Conservation (phyloP, 2,888 invertebrate genomes). For the Cerastis leucographa region DNA sequence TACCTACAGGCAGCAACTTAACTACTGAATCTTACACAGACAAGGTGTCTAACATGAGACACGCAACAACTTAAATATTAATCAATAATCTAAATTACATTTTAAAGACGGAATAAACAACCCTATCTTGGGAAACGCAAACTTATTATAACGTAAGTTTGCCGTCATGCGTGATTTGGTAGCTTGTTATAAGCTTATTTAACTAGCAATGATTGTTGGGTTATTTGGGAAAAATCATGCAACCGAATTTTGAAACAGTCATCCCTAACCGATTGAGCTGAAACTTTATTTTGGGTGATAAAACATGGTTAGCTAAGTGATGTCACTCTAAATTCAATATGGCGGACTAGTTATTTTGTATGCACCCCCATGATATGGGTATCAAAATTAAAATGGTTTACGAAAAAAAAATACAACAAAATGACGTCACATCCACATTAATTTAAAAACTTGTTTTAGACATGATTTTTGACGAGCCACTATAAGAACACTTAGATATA, state of each 20-base stretch:
- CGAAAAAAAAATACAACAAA: not conserved
- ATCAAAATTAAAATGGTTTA: not conserved
- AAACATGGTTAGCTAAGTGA: not conserved
- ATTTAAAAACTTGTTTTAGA: too few species aligned
- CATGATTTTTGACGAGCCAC: too few species aligned
- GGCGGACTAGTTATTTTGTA: not conserved
- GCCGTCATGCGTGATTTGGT: not conserved
- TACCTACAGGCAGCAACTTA: not conserved
- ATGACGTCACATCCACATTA: not conserved
- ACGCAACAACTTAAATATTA: slow-evolving; percentile 12
- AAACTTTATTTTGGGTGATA: not conserved
- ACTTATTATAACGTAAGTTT: not conserved
- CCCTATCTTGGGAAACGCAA: not conserved
- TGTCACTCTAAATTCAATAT: not conserved
- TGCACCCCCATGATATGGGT: not conserved
- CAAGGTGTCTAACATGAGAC: not conserved
- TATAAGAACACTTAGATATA: not conserved
- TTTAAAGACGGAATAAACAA: slow-evolving; percentile 9
- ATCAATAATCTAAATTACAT: slow-evolving; percentile 1
- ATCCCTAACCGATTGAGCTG: not conserved
- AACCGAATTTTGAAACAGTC: not conserved
- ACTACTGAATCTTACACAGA: slow-evolving; percentile 11
- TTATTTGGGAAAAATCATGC: not conserved
- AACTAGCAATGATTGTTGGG: not conserved
- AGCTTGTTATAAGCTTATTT: not conserved